These are phyloP conservation scores for Fulmarus glacialis DNA, from an alignment of 2,113 vertebrate genomes.

Conservation along the genomic window DNA sequence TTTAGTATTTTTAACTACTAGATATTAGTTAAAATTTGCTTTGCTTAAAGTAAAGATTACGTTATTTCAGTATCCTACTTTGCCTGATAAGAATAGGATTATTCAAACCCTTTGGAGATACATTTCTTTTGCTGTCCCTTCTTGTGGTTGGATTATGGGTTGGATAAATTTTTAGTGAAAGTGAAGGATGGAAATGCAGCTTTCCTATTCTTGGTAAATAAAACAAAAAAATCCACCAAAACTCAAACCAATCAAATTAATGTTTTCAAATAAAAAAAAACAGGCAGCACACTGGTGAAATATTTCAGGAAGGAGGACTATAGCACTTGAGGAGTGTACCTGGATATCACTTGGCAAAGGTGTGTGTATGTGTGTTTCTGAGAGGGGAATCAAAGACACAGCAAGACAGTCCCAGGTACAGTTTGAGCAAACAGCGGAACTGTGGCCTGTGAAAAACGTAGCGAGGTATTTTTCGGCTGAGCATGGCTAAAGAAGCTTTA, in stretches of 20 bases:
- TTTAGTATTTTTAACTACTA: neutral
- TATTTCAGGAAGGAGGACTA: neutral
- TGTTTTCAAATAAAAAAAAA: neutral
- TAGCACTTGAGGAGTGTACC: neutral
- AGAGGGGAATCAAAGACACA: neutral
- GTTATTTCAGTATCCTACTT: neutral
- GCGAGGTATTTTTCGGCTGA: neutral
- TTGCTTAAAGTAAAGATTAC: neutral
- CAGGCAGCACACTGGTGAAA: neutral
- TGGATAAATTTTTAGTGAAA: neutral
- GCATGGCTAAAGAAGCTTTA: neutral
- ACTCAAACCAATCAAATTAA: neutral
- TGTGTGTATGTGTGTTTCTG: neutral
- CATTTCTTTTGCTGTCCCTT: neutral
- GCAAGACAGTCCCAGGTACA: neutral
- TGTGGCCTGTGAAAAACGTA: rapidly evolving
- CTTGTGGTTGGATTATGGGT: neutral
- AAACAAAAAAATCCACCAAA: neutral
- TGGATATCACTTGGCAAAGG: neutral
- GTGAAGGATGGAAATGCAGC: neutral
- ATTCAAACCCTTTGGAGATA: neutral
- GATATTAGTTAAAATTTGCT: neutral
- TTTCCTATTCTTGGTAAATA: neutral
- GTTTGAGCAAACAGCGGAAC: neutral
- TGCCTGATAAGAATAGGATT: neutral